These are phyloP conservation scores for Tragelaphus eurycerus DNA, from an alignment of 2,797 vertebrate species.

Conservation along the genomic window DNA sequence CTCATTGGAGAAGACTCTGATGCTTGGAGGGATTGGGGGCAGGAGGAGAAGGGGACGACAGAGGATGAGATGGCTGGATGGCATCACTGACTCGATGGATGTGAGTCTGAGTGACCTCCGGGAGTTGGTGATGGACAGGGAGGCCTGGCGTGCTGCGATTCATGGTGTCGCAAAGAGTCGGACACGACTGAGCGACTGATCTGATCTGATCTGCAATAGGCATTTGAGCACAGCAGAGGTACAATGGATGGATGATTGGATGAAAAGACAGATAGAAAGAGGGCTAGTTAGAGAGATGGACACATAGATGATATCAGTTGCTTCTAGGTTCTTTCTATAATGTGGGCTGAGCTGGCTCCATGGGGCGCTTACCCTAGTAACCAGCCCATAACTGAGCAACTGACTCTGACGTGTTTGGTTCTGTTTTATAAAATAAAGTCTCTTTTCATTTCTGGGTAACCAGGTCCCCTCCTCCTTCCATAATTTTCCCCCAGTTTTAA, in stretches of 20 bases:
- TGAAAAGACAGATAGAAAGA: neutral
- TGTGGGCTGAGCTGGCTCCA: neutral
- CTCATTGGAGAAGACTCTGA: too few relatives aligned
- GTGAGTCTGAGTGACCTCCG: too few relatives aligned
- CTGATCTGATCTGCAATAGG: neutral
- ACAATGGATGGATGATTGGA: neutral
- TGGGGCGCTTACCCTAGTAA: neutral
- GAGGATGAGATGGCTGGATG: too few relatives aligned
- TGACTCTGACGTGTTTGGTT: neutral
- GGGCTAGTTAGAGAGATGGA: neutral
- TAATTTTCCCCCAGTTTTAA: neutral
- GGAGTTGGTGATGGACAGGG: too few relatives aligned
- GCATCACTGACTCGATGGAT: too few relatives aligned
- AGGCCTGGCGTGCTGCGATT: too few relatives aligned
- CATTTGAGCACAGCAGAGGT: neutral
- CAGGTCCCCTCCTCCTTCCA: neutral
- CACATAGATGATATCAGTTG: neutral
- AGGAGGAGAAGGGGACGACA: too few relatives aligned
- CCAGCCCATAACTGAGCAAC: neutral
- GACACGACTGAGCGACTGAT: too few relatives aligned
- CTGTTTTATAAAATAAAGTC: constrained; percentile 12
- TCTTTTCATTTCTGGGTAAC: neutral
- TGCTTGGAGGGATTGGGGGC: too few relatives aligned
- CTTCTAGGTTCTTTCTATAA: neutral
- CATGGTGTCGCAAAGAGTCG: too few relatives aligned